Evolutionary conservation across 2,888 invertebrate genomes (phyloP).

Genomic region (Morpho helenor): DNA sequence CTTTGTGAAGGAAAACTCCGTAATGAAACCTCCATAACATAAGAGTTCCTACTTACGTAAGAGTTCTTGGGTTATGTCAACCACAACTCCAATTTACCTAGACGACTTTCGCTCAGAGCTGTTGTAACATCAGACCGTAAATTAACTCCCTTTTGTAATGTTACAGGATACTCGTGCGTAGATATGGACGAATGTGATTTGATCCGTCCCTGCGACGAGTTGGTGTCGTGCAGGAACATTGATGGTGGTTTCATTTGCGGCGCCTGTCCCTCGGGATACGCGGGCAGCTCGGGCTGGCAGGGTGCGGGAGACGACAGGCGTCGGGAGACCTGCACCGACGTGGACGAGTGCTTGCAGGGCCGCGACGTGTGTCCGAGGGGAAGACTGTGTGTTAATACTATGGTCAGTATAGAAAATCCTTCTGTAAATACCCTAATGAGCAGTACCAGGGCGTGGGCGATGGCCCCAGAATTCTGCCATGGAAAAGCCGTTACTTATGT

Average conservation of each 20-base stretch:
- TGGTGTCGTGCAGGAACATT: constrained; percentile 86
- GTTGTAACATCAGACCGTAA: too few relatives aligned
- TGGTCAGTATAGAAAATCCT: constrained; percentile 64
- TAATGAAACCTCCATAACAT: too few relatives aligned
- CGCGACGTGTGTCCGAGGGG: constrained; percentile 88
- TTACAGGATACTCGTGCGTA: constrained; percentile 52
- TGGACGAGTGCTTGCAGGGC: constrained; percentile 90
- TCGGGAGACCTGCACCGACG: constrained; percentile 89
- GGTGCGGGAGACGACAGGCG: constrained; percentile 87
- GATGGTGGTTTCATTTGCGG: constrained; percentile 94
- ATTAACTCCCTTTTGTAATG: neutral
- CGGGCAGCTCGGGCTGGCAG: constrained; percentile 81
- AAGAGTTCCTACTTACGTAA: too few relatives aligned
- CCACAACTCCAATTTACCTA: too few relatives aligned
- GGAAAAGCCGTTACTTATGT: too few relatives aligned
- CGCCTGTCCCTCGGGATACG: constrained; percentile 92
- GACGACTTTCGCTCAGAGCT: too few relatives aligned
- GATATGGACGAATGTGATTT: constrained; percentile 85
- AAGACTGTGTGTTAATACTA: constrained; percentile 90
- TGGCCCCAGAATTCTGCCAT: too few relatives aligned
- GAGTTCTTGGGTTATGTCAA: too few relatives aligned
- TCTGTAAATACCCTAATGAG: too few relatives aligned
- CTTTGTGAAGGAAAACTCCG: too few relatives aligned
- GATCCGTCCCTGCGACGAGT: constrained; percentile 89
- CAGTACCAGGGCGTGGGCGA: too few relatives aligned